Conservation (phyloP, 2,888 invertebrate species). For the Labia minor region DNA sequence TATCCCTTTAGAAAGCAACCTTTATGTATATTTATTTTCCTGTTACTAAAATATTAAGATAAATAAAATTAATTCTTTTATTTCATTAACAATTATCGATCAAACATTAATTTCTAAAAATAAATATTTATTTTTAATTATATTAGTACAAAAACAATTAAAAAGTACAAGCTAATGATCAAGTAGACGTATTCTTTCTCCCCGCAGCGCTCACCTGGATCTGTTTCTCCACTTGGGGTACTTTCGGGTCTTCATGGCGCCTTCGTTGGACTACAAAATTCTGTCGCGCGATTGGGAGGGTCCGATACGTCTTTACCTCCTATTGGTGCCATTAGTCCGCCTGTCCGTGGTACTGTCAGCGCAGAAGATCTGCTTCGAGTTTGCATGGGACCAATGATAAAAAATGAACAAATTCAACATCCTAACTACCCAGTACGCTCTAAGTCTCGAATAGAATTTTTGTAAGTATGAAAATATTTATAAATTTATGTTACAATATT, state of each 20-base stretch:
- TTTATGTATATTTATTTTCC: no score
- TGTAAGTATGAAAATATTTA: no score
- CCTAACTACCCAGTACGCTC: slow-evolving; percentile 33
- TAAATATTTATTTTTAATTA: no score
- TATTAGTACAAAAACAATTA: no score
- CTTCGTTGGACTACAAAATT: neutral
- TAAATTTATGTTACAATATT: slow-evolving; percentile 13
- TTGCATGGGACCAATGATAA: slow-evolving; percentile 23
- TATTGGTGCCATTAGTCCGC: slow-evolving; percentile 24
- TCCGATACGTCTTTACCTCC: slow-evolving; percentile 32
- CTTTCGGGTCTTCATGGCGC: neutral
- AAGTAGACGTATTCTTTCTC: no score
- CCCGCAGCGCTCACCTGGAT: neutral
- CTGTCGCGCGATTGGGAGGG: slow-evolving; percentile 20
- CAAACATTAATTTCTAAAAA: no score
- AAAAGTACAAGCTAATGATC: no score
- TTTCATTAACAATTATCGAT: no score
- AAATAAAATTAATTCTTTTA: no score
- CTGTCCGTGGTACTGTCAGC: slow-evolving; percentile 27
- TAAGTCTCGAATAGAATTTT: slow-evolving; percentile 36
- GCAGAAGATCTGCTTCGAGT: slow-evolving; percentile 23
- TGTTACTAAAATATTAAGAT: no score
- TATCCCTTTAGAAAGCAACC: no score
- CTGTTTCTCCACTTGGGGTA: neutral
- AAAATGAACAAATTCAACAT: slow-evolving; percentile 24